Conservation (phyloP, 2,888 invertebrate genomes). For the Hemicrepidius hirtus region DNA sequence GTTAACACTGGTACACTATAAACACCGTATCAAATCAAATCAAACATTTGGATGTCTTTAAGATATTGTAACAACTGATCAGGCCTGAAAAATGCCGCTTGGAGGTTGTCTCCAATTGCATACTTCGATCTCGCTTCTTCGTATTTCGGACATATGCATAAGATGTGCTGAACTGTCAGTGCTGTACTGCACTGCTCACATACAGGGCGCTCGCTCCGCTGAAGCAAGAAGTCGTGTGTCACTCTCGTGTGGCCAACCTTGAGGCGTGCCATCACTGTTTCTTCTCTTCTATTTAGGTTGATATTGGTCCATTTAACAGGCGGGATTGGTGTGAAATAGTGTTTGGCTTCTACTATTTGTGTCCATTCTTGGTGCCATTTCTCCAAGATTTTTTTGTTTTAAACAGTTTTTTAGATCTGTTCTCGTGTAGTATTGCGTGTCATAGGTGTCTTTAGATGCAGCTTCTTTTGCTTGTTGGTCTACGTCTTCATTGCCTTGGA, state of each 20-base stretch:
- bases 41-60: no score
- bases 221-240: neutral
- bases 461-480: neutral
- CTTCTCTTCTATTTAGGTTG: neutral
- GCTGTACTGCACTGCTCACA: no score
- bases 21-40: no score
- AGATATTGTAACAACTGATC: no score
- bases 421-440: neutral
- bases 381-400: neutral
- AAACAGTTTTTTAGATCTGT: neutral
- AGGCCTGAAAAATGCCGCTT: no score
- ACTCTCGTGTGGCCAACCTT: neutral
- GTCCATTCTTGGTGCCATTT: neutral
- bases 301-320: neutral
- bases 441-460: neutral
- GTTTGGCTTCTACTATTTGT: neutral
- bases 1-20: no score
- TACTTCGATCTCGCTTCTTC: no score
- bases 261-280: neutral
- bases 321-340: neutral
- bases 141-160: no score
- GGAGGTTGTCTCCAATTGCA: no score
- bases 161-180: no score
- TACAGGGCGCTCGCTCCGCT: neutral
- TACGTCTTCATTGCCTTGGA: neutral